Conservation (phyloP, 2,113 vertebrate species). For the Passerina amoena region DNA sequence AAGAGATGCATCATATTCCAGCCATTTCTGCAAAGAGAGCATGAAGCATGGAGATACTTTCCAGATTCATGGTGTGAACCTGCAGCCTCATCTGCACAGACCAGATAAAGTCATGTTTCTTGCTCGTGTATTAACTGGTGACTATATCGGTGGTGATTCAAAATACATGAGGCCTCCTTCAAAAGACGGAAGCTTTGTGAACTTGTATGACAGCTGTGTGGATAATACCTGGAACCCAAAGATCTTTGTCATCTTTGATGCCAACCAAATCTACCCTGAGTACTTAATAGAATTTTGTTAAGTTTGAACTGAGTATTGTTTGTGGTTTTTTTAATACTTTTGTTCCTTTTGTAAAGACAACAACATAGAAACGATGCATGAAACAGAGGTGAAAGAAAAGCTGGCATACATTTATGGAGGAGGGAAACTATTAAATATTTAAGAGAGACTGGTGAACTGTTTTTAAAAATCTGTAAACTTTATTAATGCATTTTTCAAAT, state of each 20-base stretch:
- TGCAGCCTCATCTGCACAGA: conserved; percentile 71
- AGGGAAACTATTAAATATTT: conserved; percentile 9
- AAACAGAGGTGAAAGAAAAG: conserved; percentile 26
- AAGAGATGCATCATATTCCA: conserved; percentile 90
- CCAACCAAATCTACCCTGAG: conserved; percentile 96
- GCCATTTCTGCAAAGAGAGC: conserved; percentile 91
- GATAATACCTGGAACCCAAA: conserved; percentile 92
- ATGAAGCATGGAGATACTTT: conserved; percentile 87
- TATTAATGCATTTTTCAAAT: conserved; percentile 31
- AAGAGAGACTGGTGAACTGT: conserved; percentile 16
- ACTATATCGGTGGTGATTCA: conserved; percentile 87
- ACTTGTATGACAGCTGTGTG: conserved; percentile 96
- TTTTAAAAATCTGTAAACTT: conserved; percentile 6
- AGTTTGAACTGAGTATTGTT: conserved; percentile 28
- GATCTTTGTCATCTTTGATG: conserved; percentile 96
- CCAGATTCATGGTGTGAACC: conserved; percentile 75
- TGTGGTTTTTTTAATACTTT: neutral
- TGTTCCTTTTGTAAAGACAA: conserved; percentile 10
- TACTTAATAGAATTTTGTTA: conserved; percentile 94
- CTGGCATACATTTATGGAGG: neutral
- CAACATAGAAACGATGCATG: neutral
- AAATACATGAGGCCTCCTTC: conserved; percentile 92
- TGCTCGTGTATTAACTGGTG: conserved; percentile 91
- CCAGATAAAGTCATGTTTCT: conserved; percentile 92
- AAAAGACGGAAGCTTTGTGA: conserved; percentile 91